Conservation (phyloP, 30 jellyfish, hydroid and myxozoan genomes). For the Hydractinia symbiolongicarpus region DNA sequence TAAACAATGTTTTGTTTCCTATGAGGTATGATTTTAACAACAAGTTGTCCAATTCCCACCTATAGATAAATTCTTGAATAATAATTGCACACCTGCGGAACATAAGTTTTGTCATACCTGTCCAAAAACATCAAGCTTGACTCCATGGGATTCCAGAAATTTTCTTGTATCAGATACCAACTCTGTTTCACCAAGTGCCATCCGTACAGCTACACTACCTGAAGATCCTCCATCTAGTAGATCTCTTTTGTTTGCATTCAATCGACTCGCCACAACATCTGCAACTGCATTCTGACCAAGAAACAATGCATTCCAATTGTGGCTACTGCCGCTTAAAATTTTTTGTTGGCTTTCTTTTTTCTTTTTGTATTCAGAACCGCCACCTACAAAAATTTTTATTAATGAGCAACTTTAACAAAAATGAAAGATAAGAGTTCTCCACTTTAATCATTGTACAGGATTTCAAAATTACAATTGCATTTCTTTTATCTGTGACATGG, state of each 20-base stretch:
- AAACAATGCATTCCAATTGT: conserved; percentile 95
- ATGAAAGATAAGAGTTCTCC: not conserved
- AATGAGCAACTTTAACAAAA: too few relatives aligned
- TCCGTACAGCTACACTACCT: conserved; percentile 81
- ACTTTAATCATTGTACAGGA: not conserved
- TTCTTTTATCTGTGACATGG: too few relatives aligned
- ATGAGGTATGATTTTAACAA: too few relatives aligned
- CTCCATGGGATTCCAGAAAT: conserved; percentile 86
- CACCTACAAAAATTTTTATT: conserved; percentile 18
- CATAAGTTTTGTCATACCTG: conserved; percentile 40
- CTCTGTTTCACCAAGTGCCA: conserved; percentile 98
- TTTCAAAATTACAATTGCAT: too few relatives aligned
- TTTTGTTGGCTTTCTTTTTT: conserved; percentile 56
- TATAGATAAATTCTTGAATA: too few relatives aligned
- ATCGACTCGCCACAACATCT: conserved; percentile 69
- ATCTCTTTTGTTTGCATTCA: conserved; percentile 52
- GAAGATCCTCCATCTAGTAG: conserved; percentile 61
- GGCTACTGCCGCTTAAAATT: conserved; percentile 57
- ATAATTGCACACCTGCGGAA: not conserved
- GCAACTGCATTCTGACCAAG: conserved; percentile 95
- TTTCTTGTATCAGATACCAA: conserved; percentile 88
- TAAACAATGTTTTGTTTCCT: too few relatives aligned
- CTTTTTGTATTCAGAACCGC: conserved; percentile 64
- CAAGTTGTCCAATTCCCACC: too few relatives aligned
- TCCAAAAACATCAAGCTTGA: conserved; percentile 81